These are phyloP conservation scores for Mungos mungo DNA, from an alignment of 2,113 vertebrate species.

Conservation along the genomic window DNA sequence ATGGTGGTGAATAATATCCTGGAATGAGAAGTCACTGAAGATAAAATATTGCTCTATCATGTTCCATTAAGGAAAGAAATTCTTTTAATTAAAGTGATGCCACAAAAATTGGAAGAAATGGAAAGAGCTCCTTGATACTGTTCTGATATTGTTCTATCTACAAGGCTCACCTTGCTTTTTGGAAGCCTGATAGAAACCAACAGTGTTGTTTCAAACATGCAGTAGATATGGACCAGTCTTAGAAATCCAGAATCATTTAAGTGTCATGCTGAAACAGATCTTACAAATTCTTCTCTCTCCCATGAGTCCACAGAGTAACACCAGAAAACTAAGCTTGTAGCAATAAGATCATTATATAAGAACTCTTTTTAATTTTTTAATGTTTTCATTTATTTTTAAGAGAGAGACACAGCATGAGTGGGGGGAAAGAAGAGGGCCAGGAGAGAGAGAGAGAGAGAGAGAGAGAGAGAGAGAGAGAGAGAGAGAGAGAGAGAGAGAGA, in stretches of 20 bases:
- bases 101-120: conserved; percentile 36
- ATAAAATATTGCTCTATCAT: conserved; percentile 80
- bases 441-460: too few relatives aligned
- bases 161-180: background rate
- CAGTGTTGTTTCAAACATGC: background rate
- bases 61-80: conserved; percentile 66
- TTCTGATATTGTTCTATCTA: background rate
- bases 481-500: too few relatives aligned
- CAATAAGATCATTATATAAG: background rate
- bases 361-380: background rate
- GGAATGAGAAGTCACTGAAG: conserved; percentile 79
- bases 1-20: conserved; percentile 83
- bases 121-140: background rate
- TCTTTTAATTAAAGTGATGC: conserved; percentile 65
- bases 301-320: background rate
- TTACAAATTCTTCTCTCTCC: background rate
- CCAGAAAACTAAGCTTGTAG: background rate
- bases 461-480: too few relatives aligned
- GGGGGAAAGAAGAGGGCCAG: too few relatives aligned
- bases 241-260: background rate
- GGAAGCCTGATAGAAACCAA: background rate
- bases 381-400: too few relatives aligned
- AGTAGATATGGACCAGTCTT: background rate
- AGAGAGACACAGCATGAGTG: too few relatives aligned
- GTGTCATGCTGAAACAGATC: background rate